Base-by-base conservation (phyloP, 2,888 invertebrate species). In the Piscicola geometra region DNA sequence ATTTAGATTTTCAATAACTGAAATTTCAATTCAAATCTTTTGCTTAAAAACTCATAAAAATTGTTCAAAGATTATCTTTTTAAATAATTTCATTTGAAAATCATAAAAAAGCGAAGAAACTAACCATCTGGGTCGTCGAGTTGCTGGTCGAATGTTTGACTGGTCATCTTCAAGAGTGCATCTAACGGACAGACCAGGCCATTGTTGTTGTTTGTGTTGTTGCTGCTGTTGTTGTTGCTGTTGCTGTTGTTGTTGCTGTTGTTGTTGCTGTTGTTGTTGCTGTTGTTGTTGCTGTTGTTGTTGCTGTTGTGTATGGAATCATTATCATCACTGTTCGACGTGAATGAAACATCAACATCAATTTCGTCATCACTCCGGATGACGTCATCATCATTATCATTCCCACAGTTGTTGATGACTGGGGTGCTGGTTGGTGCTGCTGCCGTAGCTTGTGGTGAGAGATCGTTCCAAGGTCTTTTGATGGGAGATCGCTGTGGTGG, bases 81-180 rank as follows among this genome's bases (percentile, higher is more conserved):
- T n/a, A n/a, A n/a, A n/a, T n/a, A n/a, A n/a, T n/a, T n/a, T n/a
- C n/a, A n/a, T n/a, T n/a, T n/a, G n/a, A n/a, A n/a, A n/a, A n/a
- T n/a, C n/a, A n/a, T n/a, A n/a, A n/a, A n/a, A n/a, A n/a, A n/a
- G n/a, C n/a, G n/a, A n/a, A n/a, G n/a, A n/a, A n/a, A n/a, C n/a
- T n/a, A n/a, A 71, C 71, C 50, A 1, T 71, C 71, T 21, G 50
- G 28, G 21, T 50, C 60, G n/a, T 56, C 50, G 9, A 50, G 32
- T 21, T 71, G 47, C n/a, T 71, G 50, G 9, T 71, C 71, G 52
- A 71, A 71, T n/a, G 71, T 71, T 32, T 71, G 71, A 52, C 71
- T 71, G 33, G 71, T 71, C 71, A 71, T 71, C 33, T 50, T 71
- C 30, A 71, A 18, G 15, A 71, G 71, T 28, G 71, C 71, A 18